Base-by-base conservation (phyloP, 1,140 invertebrate species). In the Coboldia fuscipes region DNA sequence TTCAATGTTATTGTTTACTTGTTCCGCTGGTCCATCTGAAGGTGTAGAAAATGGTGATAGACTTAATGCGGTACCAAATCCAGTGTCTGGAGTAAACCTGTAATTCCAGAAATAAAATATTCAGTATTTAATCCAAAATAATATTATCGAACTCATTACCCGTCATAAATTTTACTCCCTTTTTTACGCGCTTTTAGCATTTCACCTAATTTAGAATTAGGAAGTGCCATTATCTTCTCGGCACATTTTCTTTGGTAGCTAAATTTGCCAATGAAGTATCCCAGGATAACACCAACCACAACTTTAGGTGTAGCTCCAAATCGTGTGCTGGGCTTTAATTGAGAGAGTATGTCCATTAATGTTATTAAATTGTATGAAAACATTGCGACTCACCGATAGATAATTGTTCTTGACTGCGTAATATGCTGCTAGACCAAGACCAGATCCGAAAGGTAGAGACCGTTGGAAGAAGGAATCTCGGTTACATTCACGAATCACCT, bases 201-300 rank as follows among this genome's bases (percentile, higher is more conserved):
- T 31, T 55, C 50, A 1, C 42, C 52, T 18, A 55, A 28, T 14
- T 39, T 41, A 7, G 52, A 55, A 22, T 54, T 49, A 5, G 75
- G 75, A 17, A 80, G 48, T 8, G 63, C 59, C 70, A 82, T 75
- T 2, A 82, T 54, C 51, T 77, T 80, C 38, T 80, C 74, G 4
- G 70, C 68, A 49, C 75, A 80, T 38, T 62, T 66, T 26, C 55
- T 47, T 48, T 76, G 72, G 42, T 81, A 82, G 2, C 75, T 79
- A 26, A 79, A 56, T 56, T 79, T 79, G 3, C 77, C 77, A 2
- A 75, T 28, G 43, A 81, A 68, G 54, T 78, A 81, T 6, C 75
- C 76, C n/a, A 74, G 29, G 7, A 74, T 48, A 15, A 65, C 65
- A 13, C 68, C 69, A 29, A 66, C 47, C 2, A 64, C 48, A 13